Base-by-base conservation (phyloP, 2,888 invertebrate species). In the Lasioglossum pauxillum region DNA sequence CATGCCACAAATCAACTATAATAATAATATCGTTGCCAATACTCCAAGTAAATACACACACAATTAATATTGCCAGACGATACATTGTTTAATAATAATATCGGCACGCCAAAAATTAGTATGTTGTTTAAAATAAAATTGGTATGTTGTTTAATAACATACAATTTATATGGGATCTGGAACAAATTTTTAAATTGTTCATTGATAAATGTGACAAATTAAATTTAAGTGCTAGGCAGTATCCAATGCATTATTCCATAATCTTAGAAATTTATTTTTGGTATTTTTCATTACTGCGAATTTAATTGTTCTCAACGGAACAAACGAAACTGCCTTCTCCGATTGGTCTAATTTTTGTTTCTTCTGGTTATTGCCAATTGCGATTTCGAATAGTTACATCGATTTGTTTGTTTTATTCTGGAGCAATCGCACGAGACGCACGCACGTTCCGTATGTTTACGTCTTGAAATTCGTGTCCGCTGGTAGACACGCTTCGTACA, bases 401-500 rank as follows among this genome's bases (percentile, higher is more conserved):
- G n/a, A 64, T 64, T 27, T 31, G 31, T 16, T 27, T 64, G 19
- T 31, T 5, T 64, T 1, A 60, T 60, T 27, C 27, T 10, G 27
- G 60, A 60, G 27, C 60, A 27, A n/a, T 57, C 16, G 38, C 53
- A 19, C 12, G 27, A 57, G 23, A 41, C 41, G 41, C 53, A 44
- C 71, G 53, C 41, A 69, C 23, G 27, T 41, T 53, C 23, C 12
- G 12, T 57, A 12, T 57, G 12, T 41, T 71, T 16, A 19, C 14
- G 14, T 41, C 53, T 27, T 3, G 5, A 74, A 8, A 41, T 46
- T 69, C 77, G n/a, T 49, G 41, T 53, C n/a, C 78, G 73, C 83
- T 83, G 83, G 83, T 83, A 84, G 78, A 83, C 75, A 67, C 84
- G 83, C n/a, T 64, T 84, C 67, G 72, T 57, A n/a, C 57, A 57